Evolutionary conservation across 2,888 invertebrate genomes (phyloP), one percentile per base, ranked within the genome.

Genomic region (Stramonita haemastoma): DNA sequence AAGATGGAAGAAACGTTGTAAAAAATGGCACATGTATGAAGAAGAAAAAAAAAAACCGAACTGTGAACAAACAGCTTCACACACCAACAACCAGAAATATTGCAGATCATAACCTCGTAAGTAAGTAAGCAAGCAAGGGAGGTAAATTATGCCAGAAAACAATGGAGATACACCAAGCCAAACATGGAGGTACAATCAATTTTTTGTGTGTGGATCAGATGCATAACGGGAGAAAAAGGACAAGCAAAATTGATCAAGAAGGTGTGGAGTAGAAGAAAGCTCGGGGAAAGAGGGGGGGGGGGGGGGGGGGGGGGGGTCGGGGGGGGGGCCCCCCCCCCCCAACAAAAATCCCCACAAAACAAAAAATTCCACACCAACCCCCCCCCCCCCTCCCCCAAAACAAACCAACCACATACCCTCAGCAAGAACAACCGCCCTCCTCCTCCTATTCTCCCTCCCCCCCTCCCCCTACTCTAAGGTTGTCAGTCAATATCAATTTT

Each of bases 1-100:
- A 32, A 79, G 77, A 79, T 79, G 77, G 77, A 79, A 79, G 77
- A 79, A 79, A 73, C 11, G n/a, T 79, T 79, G 77, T 79, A 79
- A 79, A 79, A 79, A 79, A 79, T 79, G 77, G 77, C 77, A 79
- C 77, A 79, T 32, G 32, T 79, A 79, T 79, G 17, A 5, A 32
- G 13, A 73, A 73, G 13, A 73, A 73, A 73, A n/a, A 73, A 11
- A n/a, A 32, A 32, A 19, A 32, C 32, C 32, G 46, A n/a, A n/a
- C n/a, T n/a, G n/a, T n/a, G n/a, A n/a, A n/a, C n/a, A n/a, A 73
- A 29, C 73, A 73, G n/a, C 73, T 73, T n/a, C 77, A 79, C 34
- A 79, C 77, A 26, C 77, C 13, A 32, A 32, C 34, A 29, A 79
- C 77, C 32, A 79, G 32, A 32, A 79, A 79, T 79, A 79, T 79